These are phyloP conservation scores for Aramus guarauna DNA, from an alignment of 2,113 vertebrate species.

Conservation along the genomic window DNA sequence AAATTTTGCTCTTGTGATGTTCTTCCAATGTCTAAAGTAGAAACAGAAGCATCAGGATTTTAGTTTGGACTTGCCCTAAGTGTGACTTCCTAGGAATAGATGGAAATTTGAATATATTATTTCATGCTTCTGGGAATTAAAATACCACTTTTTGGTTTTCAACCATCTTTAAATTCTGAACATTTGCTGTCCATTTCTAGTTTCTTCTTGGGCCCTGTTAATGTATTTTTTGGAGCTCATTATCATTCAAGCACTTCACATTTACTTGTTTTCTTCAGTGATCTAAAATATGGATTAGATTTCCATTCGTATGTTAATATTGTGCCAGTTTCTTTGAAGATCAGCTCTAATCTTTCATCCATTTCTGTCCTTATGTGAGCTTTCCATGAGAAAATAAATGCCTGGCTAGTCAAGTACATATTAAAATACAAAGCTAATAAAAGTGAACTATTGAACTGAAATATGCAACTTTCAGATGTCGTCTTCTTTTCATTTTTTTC, in stretches of 20 bases:
- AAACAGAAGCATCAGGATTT: not conserved
- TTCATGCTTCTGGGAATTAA: not conserved
- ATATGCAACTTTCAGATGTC: not conserved
- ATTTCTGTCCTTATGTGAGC: not conserved
- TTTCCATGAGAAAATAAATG: not conserved
- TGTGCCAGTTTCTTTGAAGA: slow-evolving; percentile 22
- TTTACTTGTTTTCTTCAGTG: slow-evolving; percentile 3
- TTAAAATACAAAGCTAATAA: slow-evolving; percentile 12
- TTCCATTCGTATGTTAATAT: slow-evolving; percentile 33
- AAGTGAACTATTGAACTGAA: not conserved
- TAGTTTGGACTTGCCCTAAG: not conserved
- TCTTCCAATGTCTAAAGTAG: not conserved
- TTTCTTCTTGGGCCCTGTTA: not conserved
- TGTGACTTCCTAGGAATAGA: not conserved
- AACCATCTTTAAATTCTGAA: not conserved
- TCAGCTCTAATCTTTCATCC: not conserved
- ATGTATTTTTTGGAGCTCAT: not conserved
- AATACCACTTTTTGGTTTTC: not conserved
- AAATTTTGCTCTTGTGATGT: not conserved
- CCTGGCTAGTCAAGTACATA: not conserved
- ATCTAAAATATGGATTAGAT: slow-evolving; percentile 6
- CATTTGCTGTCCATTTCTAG: not conserved
- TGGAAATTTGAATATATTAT: not conserved
- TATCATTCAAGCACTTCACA: not conserved
- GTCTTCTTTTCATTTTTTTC: not conserved